These are phyloP conservation scores for Polymixis lichenea DNA, from an alignment of 2,888 invertebrate species.

Conservation along the genomic window DNA sequence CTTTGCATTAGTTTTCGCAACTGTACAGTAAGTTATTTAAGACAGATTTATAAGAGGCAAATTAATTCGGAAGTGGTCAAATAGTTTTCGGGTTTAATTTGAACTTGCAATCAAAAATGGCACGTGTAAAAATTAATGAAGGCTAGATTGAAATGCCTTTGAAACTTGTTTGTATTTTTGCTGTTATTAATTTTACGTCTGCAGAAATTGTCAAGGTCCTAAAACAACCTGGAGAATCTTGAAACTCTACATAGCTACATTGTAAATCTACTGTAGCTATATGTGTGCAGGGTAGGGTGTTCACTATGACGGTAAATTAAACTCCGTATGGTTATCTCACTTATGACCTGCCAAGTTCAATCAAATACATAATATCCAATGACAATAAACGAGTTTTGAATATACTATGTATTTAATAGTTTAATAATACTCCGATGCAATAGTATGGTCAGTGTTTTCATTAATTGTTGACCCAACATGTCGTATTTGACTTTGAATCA, in stretches of 20 bases:
- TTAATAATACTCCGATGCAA: no score
- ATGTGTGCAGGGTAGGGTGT: no score
- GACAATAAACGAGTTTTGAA: no score
- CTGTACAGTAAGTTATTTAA: neutral
- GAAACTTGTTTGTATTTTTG: neutral
- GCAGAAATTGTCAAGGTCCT: neutral
- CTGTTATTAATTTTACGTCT: neutral
- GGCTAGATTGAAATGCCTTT: neutral
- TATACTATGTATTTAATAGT: no score
- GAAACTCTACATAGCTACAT: no score
- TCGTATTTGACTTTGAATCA: neutral
- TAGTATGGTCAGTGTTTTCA: no score
- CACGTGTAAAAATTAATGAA: constrained; percentile 1
- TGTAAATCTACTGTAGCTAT: no score
- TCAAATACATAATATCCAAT: neutral
- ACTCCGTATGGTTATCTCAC: no score
- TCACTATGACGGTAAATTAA: no score
- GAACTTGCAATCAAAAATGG: neutral
- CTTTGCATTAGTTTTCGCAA: constrained; percentile 21
- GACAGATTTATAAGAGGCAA: neutral
- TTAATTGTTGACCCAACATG: no score
- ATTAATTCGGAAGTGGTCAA: constrained; percentile 15
- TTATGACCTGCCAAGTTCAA: neutral
- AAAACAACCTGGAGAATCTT: neutral
- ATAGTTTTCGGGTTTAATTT: neutral